Percentiles rank a stretch among this genome's conserved stretches.
Evolutionary conservation across 2,797 vertebrate species (phyloP).

Genomic region (Naso thynnoides): DNA sequence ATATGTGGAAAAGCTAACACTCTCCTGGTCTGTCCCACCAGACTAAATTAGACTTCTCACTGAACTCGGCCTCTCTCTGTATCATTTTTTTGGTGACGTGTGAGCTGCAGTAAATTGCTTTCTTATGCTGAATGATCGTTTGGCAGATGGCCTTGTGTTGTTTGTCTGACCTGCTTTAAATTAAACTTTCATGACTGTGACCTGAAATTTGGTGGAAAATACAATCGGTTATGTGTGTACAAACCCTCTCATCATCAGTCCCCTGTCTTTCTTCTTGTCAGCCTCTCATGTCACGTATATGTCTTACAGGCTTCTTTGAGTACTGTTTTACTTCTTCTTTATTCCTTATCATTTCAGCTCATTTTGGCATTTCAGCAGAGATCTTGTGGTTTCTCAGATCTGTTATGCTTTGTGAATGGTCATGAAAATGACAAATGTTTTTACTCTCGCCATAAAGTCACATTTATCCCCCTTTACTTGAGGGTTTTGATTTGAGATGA

Average conservation of each 20-base stretch:
- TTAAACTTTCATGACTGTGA: conserved; percentile 42
- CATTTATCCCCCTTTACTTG: conserved; percentile 83
- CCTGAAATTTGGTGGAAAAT: conserved; percentile 36
- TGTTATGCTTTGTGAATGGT: conserved; percentile 26
- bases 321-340: conserved; percentile 47
- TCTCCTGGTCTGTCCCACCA: conserved; percentile 63
- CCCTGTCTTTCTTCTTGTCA: conserved; percentile 18
- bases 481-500: conserved; percentile 64
- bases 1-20: conserved; percentile 76
- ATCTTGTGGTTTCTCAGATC: conserved; percentile 37
- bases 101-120: conserved; percentile 81
- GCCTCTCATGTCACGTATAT: conserved; percentile 29
- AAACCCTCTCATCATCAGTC: conserved; percentile 35
- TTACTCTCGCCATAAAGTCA: conserved; percentile 75
- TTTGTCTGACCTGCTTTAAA: conserved; percentile 71
- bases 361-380: conserved; percentile 37
- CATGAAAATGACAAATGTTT: conserved; percentile 65
- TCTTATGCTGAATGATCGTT: conserved; percentile 78
- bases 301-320: conserved; percentile 16
- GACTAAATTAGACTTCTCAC: conserved; percentile 74
- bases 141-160: conserved; percentile 62
- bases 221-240: conserved; percentile 42
- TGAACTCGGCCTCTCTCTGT: conserved; percentile 57
- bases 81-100: conserved; percentile 69
- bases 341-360: conserved; percentile 45